These are phyloP conservation scores for Octomys mimax DNA, from an alignment of 2,797 vertebrate species.

Conservation along the genomic window DNA sequence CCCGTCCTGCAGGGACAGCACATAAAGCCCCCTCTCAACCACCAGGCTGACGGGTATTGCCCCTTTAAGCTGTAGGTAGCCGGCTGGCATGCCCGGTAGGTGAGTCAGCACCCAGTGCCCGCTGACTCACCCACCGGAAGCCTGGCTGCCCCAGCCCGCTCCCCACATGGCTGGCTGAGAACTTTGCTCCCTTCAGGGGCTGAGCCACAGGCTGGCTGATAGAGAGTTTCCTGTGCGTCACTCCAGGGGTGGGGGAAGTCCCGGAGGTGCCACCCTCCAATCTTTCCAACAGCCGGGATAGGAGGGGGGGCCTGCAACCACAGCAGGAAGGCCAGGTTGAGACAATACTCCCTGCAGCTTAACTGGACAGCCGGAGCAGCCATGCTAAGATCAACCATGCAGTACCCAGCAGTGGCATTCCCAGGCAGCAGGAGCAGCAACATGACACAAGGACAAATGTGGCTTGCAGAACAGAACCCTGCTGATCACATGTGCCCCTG, in stretches of 20 bases:
- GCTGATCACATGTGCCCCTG: not conserved
- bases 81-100: conserved; percentile 79
- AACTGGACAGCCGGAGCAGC: not conserved
- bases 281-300: conserved; percentile 52
- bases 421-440: not conserved
- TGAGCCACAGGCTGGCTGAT: conserved; percentile 84
- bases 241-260: conserved; percentile 79
- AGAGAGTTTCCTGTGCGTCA: conserved; percentile 86
- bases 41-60: not conserved
- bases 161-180: conserved; percentile 80
- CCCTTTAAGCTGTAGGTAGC: conserved; percentile 82
- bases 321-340: not conserved
- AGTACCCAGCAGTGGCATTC: not conserved
- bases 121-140: conserved; percentile 84
- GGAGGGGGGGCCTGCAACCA: not conserved
- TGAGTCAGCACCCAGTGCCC: conserved; percentile 87
- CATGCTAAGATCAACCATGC: not conserved
- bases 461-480: not conserved
- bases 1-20: not conserved
- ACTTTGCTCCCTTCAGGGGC: conserved; percentile 77
- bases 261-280: conserved; percentile 71
- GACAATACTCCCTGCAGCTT: not conserved
- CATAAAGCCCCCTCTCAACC: not conserved
- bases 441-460: not conserved
- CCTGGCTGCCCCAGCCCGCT: conserved; percentile 64